Evolutionary conservation across 2,888 invertebrate species (phyloP).

Genomic region (Eupeodes luniger): DNA sequence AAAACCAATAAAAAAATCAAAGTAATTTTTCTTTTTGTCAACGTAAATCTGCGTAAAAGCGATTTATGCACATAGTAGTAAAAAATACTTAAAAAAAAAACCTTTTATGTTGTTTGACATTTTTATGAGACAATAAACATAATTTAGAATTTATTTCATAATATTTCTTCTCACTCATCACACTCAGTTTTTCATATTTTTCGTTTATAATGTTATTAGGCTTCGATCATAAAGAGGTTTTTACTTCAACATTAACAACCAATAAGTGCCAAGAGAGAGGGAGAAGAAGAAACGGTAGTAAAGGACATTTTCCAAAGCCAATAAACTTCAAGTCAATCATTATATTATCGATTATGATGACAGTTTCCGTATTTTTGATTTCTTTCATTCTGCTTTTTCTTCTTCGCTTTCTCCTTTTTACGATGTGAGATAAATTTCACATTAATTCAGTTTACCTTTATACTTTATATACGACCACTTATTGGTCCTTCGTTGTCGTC

Average conservation of each 20-base stretch:
- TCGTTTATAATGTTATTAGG: constrained; percentile 1
- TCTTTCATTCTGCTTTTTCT: not conserved
- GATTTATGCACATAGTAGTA: not conserved
- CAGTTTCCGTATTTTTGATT: constrained; percentile 4
- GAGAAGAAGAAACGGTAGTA: too few species aligned
- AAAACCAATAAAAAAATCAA: too few species aligned
- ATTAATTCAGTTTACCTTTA: constrained; percentile 17
- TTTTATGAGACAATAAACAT: constrained; percentile 20
- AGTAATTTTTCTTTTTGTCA: too few species aligned
- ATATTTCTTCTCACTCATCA: not conserved
- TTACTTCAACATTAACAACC: not conserved
- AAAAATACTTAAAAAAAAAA: not conserved
- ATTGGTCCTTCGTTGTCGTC: too few species aligned
- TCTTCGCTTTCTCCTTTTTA: not conserved
- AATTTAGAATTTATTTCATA: constrained; percentile 11
- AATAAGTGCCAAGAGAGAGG: not conserved
- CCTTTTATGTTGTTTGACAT: constrained; percentile 23
- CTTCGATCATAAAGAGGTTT: constrained; percentile 5
- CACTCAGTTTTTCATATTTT: too few species aligned
- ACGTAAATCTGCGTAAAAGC: too few species aligned
- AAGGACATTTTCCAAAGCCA: not conserved
- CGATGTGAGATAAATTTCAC: constrained; percentile 24
- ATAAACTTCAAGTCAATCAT: constrained; percentile 35
- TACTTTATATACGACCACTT: not conserved
- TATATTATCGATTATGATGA: constrained; percentile 25